phyloP scores from a whole-genome alignment of 2,113 vertebrate species.

The Pseudorectes ferrugineus region DNA sequence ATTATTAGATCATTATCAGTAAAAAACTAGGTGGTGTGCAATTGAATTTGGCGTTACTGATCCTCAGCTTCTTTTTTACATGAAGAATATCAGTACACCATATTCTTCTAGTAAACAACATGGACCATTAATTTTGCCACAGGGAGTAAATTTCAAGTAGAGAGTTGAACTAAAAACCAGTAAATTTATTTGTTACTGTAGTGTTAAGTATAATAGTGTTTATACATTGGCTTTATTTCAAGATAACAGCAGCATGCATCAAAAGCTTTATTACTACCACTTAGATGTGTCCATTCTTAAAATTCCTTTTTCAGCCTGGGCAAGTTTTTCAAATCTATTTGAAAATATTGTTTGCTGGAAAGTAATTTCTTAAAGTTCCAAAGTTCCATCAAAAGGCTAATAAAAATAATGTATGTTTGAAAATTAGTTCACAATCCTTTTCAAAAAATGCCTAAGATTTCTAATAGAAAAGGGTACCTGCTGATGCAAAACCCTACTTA shows the following conservation, averaged over 20 bases:
- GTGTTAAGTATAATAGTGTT: background rate
- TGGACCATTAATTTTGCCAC: background rate
- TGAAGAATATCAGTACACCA: background rate
- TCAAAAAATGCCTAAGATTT: background rate
- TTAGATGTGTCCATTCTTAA: background rate
- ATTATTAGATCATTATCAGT: background rate
- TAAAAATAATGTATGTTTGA: background rate
- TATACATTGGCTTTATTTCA: background rate
- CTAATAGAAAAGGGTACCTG: background rate
- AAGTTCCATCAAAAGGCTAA: background rate
- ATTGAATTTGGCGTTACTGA: background rate
- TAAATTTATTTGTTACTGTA: background rate
- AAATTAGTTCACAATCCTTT: background rate
- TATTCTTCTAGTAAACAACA: background rate
- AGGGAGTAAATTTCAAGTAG: background rate
- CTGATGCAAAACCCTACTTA: background rate
- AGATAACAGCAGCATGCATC: background rate
- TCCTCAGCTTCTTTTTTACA: background rate
- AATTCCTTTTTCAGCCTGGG: background rate
- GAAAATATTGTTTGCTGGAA: background rate
- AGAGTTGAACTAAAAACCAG: background rate
- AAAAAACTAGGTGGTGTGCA: background rate
- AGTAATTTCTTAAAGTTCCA: background rate
- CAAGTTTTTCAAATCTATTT: background rate
- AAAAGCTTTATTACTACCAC: background rate